phyloP scores from a whole-genome alignment of 2,797 vertebrate genomes.

The Labeo calbasu region DNA sequence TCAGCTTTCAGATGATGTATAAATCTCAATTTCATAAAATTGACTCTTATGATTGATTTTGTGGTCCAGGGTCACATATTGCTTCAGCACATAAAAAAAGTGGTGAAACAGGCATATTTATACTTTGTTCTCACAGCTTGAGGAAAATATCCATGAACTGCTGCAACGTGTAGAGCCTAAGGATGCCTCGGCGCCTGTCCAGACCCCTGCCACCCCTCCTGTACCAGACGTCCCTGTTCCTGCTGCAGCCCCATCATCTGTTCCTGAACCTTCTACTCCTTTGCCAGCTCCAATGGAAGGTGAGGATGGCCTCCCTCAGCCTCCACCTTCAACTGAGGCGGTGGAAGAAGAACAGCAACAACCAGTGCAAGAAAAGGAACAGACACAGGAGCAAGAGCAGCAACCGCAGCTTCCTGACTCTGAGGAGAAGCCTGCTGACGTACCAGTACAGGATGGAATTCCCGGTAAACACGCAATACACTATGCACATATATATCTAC shows the following conservation, averaged over 20 bases:
- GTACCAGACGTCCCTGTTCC: constrained; percentile 54
- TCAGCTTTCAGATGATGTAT: too few species aligned
- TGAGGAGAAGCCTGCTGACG: constrained; percentile 63
- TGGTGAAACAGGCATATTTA: not conserved
- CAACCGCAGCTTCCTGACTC: constrained; percentile 60
- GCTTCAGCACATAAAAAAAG: not conserved
- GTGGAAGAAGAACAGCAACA: constrained; percentile 68
- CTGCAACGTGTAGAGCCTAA: constrained; percentile 80
- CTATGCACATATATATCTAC: not conserved
- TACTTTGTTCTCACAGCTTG: constrained; percentile 76
- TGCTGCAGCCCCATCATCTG: constrained; percentile 61
- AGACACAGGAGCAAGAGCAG: constrained; percentile 49
- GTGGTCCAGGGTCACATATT: not conserved
- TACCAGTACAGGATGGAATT: constrained; percentile 60
- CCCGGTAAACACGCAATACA: constrained; percentile 63
- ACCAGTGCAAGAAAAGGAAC: constrained; percentile 61
- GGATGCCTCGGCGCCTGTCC: constrained; percentile 57
- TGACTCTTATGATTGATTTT: too few species aligned
- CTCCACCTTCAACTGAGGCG: constrained; percentile 70
- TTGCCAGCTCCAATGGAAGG: constrained; percentile 67
- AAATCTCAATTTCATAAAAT: too few species aligned
- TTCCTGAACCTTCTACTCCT: constrained; percentile 63
- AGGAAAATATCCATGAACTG: constrained; percentile 83
- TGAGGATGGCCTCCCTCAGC: constrained; percentile 64
- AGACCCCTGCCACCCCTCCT: constrained; percentile 57